These are phyloP conservation scores for Formica selysi DNA, from an alignment of 1,140 invertebrate genomes.

Conservation along the genomic window DNA sequence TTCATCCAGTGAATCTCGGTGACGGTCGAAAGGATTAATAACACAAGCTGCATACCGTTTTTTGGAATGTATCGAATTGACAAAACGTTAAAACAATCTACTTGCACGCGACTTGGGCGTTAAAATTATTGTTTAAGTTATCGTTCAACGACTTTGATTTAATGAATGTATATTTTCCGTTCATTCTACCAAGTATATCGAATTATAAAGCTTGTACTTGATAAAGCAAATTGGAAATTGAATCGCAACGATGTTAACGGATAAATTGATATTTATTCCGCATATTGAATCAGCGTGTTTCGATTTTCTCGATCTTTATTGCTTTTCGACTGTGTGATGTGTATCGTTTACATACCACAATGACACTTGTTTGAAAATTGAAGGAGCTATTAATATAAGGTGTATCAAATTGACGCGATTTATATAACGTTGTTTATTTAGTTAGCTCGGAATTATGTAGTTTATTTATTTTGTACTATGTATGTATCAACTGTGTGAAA, in stretches of 20 bases:
- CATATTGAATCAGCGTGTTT: neutral
- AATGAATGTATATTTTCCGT: neutral
- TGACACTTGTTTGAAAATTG: constrained; percentile 16
- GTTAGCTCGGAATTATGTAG: neutral
- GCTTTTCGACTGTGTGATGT: neutral
- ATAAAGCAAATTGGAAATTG: neutral
- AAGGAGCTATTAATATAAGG: neutral
- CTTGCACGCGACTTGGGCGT: neutral
- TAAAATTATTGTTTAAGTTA: constrained; percentile 23
- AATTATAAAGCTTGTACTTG: neutral
- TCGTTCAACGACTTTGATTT: constrained; percentile 12
- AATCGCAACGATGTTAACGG: neutral
- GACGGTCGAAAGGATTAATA: neutral
- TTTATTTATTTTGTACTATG: neutral
- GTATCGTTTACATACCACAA: neutral
- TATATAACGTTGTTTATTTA: neutral
- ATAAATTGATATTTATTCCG: neutral
- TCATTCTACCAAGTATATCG: neutral
- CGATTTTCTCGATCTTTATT: neutral
- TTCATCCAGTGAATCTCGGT: neutral
- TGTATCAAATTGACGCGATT: neutral
- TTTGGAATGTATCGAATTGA: neutral
- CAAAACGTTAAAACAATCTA: constrained; percentile 7
- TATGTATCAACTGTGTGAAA: neutral
- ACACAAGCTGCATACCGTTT: neutral